These are phyloP conservation scores for Actenoides hombroni DNA, from an alignment of 2,113 vertebrate genomes.

Conservation along the genomic window DNA sequence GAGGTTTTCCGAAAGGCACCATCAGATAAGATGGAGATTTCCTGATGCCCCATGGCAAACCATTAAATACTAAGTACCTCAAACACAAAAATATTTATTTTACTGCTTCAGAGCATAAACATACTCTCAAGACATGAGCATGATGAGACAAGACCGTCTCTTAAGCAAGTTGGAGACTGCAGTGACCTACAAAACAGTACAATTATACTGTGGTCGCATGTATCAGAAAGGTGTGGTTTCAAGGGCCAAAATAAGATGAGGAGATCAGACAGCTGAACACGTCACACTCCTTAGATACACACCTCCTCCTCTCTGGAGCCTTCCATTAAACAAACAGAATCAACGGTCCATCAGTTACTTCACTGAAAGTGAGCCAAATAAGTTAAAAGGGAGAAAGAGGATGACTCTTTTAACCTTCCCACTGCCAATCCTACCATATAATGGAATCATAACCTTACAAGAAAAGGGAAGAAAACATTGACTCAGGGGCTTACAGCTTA, in stretches of 20 bases:
- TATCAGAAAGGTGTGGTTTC: not conserved
- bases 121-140: not conserved
- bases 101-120: not conserved
- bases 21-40: not conserved
- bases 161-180: not conserved
- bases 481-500: not conserved
- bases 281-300: not conserved
- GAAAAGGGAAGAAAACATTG: not conserved
- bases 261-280: not conserved
- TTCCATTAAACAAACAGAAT: not conserved
- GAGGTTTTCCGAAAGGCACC: not conserved
- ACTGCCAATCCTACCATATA: not conserved
- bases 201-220: not conserved
- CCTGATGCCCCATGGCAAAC: not conserved
- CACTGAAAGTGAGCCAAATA: not conserved
- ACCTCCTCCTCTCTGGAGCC: not conserved
- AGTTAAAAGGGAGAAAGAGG: not conserved
- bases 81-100: constrained; percentile 8
- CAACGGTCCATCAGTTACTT: not conserved
- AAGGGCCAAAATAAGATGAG: not conserved
- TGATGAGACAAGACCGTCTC: not conserved
- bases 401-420: not conserved
- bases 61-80: not conserved
- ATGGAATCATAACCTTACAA: not conserved
- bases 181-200: constrained; percentile 8